Base-by-base conservation (phyloP, 2,888 invertebrate species). In the Thecocarcelia acutangulata region DNA sequence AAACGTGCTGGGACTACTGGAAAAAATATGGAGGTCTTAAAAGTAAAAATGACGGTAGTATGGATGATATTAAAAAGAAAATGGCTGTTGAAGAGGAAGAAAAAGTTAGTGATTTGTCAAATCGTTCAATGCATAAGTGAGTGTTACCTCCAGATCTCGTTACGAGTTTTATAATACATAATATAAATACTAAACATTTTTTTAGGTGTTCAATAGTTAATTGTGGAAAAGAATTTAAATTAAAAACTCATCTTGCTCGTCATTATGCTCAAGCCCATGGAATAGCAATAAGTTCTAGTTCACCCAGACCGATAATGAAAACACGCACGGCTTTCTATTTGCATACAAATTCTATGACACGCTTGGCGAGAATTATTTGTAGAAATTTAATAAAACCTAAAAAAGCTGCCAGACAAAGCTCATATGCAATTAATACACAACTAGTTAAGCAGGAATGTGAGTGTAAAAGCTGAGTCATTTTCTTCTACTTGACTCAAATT, bases 1-100 rank as follows among this genome's bases (percentile, higher is more conserved):
- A 96, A 87, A 92, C 93, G 15, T 99, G 99, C 91, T 99, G 98
- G 98, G 94, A 94, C 83, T 98, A 98, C 91, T 99, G 99, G 98
- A 99, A 98, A 91, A 98, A 98, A 91, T 98, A 97, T 91, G 99
- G 98, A 76, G 99, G 98, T 81, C 94, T 99, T 66, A 98, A 97
- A 92, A 94, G 94, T 85, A 92, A 92, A 85, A 91, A 87, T 56
- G 91, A 91, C 44, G 91, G 91, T 61, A 92, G 91, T 64, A 92
- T 92, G 72, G 86, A 86, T 59, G 90, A 90, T 40, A 81, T 86
- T 59, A 91, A 91, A 81, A 92, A 92, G 83, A 92, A 89, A 90
- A 79, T 84, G 12, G 72, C 84, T 3, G 79, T 86, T 69, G 86
- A 88, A 13, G 88, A 90, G 58, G 93, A 93, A 59, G 93, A 92